Conservation (phyloP, 2,113 vertebrate genomes). For the Lethenteron reissneri region DNA sequence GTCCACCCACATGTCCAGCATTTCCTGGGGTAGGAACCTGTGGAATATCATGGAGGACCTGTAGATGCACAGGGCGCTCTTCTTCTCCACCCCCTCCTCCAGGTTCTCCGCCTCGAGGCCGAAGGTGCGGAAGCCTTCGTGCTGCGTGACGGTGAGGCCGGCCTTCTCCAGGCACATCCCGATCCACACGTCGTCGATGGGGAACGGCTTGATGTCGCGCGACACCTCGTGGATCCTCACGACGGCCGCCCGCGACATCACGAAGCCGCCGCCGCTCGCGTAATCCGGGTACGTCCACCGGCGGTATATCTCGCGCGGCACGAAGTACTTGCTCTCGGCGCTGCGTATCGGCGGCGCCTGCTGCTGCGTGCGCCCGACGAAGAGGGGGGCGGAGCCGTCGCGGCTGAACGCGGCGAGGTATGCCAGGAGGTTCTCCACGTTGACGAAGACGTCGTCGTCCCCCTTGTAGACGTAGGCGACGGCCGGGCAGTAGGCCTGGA, state of each 20-base stretch:
- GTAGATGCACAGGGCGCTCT: no score
- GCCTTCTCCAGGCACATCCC: conserved; percentile 83
- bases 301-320: conserved; percentile 44
- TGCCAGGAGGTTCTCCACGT: background rate
- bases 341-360: conserved; percentile 59
- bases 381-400: conserved; percentile 27
- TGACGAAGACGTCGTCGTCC: conserved; percentile 2
- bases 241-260: conserved; percentile 50
- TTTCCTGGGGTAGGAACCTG: no score
- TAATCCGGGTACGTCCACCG: conserved; percentile 65
- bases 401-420: conserved; percentile 19
- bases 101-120: conserved; percentile 17
- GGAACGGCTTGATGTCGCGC: conserved; percentile 51
- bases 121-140: conserved; percentile 79
- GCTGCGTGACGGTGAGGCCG: conserved; percentile 38
- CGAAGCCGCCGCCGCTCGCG: conserved; percentile 67
- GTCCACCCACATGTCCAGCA: no score
- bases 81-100: no score
- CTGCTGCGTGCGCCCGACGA: conserved; percentile 56
- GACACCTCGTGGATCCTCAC: conserved; percentile 37
- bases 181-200: conserved; percentile 79
- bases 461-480: background rate
- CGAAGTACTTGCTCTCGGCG: conserved; percentile 82
- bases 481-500: background rate
- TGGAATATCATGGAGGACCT: no score